Base-by-base conservation (phyloP, 2,113 vertebrate species). In the Mobula birostris region DNA sequence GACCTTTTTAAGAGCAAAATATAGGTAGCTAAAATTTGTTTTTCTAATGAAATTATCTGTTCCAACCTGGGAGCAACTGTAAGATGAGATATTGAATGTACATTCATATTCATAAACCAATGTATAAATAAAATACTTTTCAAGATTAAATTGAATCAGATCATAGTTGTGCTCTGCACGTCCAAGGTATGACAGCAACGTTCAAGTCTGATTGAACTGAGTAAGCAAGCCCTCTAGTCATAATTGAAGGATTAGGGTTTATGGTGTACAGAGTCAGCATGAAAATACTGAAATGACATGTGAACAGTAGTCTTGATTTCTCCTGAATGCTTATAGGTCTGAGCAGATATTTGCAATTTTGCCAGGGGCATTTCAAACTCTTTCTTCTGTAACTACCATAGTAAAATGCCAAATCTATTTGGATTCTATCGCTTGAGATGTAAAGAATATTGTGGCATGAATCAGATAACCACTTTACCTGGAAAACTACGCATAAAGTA, bases 301-400 rank as follows among this genome's bases (percentile, higher is more conserved):
- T 93, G 91, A 93, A 76, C 36, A 93, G 70, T 72, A 74, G 40
- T 5, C 70, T 74, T 48, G 36, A 93, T 72, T 68, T 74, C 70
- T 17, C 2, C 90, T 48, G 66, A 92, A 40, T 92, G 66, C 68
- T 58, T 68, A 70, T 36, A 32, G 17, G 90, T 72, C 90, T 40
- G 66, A 40, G 21, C 90, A 92, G 88, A 66, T 92, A 29, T 72
- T 36, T 32, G 36, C 21, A 70, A 27, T 74, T 24, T 14, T 76
- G 68, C 91, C 66, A 40, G 91, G 66, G 91, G 91, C 91, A 93
- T 56, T 74, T 36, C 32, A 48, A 70, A 66, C 70, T 74, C 72
- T 93, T 76, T 27, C 40, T 32, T 93, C 68, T 93, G 68, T 56
- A 74, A 76, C 58, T 17, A 27, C 48, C 7, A 74, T 21, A 76